phyloP scores from a whole-genome alignment of 2,888 invertebrate species.

The Dastarcus helophoroides region DNA sequence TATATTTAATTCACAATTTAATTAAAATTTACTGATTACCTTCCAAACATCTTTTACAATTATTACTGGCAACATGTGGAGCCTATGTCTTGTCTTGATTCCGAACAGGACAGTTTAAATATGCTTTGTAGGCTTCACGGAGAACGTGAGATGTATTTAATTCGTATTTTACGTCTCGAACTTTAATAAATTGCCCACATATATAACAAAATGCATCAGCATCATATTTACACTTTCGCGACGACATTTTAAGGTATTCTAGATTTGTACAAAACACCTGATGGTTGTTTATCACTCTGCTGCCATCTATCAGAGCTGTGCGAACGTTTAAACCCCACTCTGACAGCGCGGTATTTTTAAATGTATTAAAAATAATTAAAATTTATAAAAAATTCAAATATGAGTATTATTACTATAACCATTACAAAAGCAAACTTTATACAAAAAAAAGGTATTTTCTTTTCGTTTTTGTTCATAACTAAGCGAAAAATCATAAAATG shows the following conservation, averaged over 20 bases:
- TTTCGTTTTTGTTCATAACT: slow-evolving; percentile 6
- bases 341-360: slow-evolving; percentile 2
- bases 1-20: slow-evolving; percentile 8
- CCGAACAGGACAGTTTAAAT: slow-evolving; percentile 13
- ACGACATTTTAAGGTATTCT: slow-evolving; percentile 1
- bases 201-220: too few relatives aligned
- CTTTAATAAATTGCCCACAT: slow-evolving; percentile 18
- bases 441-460: slow-evolving; percentile 6
- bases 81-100: slow-evolving; percentile 18
- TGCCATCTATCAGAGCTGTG: not conserved
- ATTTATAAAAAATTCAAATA: slow-evolving; percentile 5
- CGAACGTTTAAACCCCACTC: too few relatives aligned
- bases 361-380: slow-evolving; percentile 5
- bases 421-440: slow-evolving; percentile 8
- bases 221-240: too few relatives aligned
- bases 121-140: slow-evolving; percentile 27
- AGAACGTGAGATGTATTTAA: slow-evolving; percentile 12
- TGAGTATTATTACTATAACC: slow-evolving; percentile 5
- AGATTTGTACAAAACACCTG: not conserved
- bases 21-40: slow-evolving; percentile 8
- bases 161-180: slow-evolving; percentile 15
- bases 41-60: slow-evolving; percentile 14
- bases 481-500: slow-evolving; percentile 6
- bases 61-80: slow-evolving; percentile 17
- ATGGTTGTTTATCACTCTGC: slow-evolving; percentile 1